A percentile compares a stretch with the other conserved stretches of the same genome.
Evolutionary conservation across 2,888 invertebrate genomes (phyloP).

Genomic region (Seira sanloemensis): DNA sequence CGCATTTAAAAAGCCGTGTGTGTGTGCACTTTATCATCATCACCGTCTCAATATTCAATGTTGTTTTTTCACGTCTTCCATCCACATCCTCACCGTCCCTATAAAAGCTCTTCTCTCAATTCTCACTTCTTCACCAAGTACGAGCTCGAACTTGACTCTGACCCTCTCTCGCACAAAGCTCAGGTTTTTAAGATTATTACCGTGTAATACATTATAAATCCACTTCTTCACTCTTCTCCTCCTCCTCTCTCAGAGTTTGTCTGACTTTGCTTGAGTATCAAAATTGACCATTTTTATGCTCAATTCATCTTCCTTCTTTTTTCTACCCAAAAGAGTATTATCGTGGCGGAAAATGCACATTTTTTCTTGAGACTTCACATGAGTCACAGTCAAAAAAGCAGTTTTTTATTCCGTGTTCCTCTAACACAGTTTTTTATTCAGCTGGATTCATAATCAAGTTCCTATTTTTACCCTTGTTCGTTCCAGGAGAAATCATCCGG

Average conservation of each 20-base stretch:
- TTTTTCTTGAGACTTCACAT: not conserved
- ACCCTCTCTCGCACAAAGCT: too few species aligned
- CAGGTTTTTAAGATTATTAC: not conserved
- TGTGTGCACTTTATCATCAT: not conserved
- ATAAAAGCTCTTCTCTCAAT: not conserved
- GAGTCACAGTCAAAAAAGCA: not conserved
- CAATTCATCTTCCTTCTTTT: not conserved
- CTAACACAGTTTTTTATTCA: not conserved
- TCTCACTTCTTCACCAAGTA: not conserved
- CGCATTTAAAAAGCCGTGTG: not conserved
- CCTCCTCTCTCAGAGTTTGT: not conserved
- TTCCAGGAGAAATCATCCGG: not conserved
- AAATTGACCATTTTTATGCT: slow-evolving; percentile 4
- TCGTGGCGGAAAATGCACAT: not conserved
- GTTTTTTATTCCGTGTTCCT: not conserved
- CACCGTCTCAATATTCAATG: not conserved
- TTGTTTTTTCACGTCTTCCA: slow-evolving; percentile 4
- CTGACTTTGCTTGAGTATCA: not conserved
- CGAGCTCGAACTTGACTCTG: not conserved
- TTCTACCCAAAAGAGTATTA: not conserved
- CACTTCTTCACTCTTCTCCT: not conserved
- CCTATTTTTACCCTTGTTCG: too few species aligned
- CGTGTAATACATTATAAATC: slow-evolving; percentile 4
- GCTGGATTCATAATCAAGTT: not conserved
- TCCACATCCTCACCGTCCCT: not conserved